Percentiles rank a stretch among this genome's conserved stretches.
These are phyloP conservation scores for Acanthacorydalis orientalis DNA, from an alignment of 2,888 invertebrate species.

Conservation along the genomic window DNA sequence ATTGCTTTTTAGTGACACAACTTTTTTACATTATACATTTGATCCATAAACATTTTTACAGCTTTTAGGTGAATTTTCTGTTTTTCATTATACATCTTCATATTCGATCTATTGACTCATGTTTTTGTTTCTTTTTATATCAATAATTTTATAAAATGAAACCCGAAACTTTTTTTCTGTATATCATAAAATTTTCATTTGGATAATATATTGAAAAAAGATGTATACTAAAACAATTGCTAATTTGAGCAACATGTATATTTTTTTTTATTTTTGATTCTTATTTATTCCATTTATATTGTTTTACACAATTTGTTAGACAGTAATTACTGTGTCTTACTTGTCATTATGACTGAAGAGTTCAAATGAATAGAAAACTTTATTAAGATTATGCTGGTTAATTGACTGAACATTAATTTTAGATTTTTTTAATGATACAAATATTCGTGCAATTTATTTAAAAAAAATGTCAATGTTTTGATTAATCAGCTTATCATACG, in stretches of 20 bases:
- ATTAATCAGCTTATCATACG: not conserved
- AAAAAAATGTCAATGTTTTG: not conserved
- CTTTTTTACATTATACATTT: not conserved
- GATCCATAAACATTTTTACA: not conserved
- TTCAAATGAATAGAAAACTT: too few relatives aligned
- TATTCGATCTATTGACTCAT: not conserved
- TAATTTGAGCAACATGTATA: not conserved
- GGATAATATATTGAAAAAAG: not conserved
- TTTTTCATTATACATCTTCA: conserved; percentile 1
- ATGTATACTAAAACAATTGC: not conserved
- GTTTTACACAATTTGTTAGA: too few relatives aligned
- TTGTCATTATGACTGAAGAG: too few relatives aligned
- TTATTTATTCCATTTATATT: too few relatives aligned
- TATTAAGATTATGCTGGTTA: too few relatives aligned
- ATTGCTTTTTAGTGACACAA: not conserved
- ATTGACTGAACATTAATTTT: too few relatives aligned
- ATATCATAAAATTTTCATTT: not conserved
- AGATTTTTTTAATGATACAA: not conserved
- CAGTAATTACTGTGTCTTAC: too few relatives aligned
- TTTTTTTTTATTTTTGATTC: not conserved
- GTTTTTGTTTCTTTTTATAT: too few relatives aligned
- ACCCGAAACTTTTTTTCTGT: not conserved
- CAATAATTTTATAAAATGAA: too few relatives aligned
- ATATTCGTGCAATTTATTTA: not conserved
- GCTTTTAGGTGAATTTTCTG: not conserved